Percentiles rank a stretch among this genome's conserved stretches.
phyloP scores from a whole-genome alignment of 37 sponge, comb jelly and placozoan species.

The Cliona cf. orientalis region DNA sequence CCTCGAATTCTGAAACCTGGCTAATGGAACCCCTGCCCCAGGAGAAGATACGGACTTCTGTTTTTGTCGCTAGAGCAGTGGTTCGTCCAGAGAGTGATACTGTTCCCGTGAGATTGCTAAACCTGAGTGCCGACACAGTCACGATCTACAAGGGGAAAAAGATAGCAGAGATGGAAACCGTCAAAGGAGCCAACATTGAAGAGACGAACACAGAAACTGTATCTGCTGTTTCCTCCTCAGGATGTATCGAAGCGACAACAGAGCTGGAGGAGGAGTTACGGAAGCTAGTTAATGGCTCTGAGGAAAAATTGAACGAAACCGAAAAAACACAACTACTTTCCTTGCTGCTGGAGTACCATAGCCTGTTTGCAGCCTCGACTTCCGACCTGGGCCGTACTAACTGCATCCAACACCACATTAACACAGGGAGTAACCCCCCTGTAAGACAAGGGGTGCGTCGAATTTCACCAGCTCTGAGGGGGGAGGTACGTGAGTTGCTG shows the following conservation, averaged over 20 bases:
- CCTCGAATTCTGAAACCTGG: background rate
- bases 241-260: background rate
- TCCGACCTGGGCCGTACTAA: background rate
- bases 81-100: background rate
- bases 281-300: background rate
- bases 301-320: background rate
- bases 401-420: background rate
- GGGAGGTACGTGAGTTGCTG: background rate
- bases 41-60: background rate
- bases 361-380: background rate
- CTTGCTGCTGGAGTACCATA: background rate
- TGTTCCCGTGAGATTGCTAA: conserved; percentile 17
- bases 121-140: conserved; percentile 1
- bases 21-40: background rate
- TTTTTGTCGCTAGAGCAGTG: conserved; percentile 23
- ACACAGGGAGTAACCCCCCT: background rate
- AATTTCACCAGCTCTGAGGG: conserved; percentile 1
- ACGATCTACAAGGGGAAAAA: conserved; percentile 5
- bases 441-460: conserved; percentile 4
- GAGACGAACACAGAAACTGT: background rate
- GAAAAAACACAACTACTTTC: background rate
- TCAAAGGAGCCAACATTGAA: background rate
- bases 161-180: conserved; percentile 6
- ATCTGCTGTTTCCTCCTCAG: too few species aligned
- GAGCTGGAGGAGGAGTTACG: conserved; percentile 9